Evolutionary conservation across 2,797 vertebrate species (phyloP), one percentile per base, ranked within the genome.

Genomic region (Fistularia tabacaria): DNA sequence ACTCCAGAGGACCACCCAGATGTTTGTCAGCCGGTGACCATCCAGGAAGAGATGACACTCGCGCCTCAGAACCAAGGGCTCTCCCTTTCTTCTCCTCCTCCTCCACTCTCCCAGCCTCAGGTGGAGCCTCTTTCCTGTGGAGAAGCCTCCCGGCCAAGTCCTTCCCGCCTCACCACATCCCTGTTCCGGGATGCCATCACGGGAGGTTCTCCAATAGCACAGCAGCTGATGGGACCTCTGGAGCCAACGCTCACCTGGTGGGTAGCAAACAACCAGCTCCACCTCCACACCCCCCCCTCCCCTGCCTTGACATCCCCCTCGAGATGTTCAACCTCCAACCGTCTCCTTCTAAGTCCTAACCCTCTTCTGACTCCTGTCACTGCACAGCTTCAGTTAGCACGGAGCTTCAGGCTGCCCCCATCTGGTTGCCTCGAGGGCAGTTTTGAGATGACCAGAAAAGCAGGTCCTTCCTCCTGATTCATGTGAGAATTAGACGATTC

Each of bases 161-260:
- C 92, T 78, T 91, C 91, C 83, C 88, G 82, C 84, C 91, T 95
- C 92, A 93, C 92, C 90, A 93, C 92, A 79, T 88, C 92, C 72
- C 83, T 93, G 82, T 91, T 93, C 88, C 92, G 92, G 81, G 89
- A 93, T 72, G 91, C 90, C 4, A 87, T 98, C 83, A 87, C 82
- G 86, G 95, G 93, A 92, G 94, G 95, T 75, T 93, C 93, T 86
- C 93, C 94, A 0, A 94, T 98, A 90, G 94, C 90, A 75, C 89
- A 98, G 87, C 95, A 98, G 90, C 93, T 97, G 85, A 93, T 96
- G 93, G 93, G 91, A 93, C 91, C 89, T 69, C 93, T 93, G 79
- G 92, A 96, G 84, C 94, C 95, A 88, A 88, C 86, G 71, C 83
- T 97, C 82, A 96, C 92, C 83, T 95, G 96, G 95, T 98, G 95